These are phyloP conservation scores for Pterobdella sp. DNA, from an alignment of 2,888 invertebrate genomes.

Conservation along the genomic window DNA sequence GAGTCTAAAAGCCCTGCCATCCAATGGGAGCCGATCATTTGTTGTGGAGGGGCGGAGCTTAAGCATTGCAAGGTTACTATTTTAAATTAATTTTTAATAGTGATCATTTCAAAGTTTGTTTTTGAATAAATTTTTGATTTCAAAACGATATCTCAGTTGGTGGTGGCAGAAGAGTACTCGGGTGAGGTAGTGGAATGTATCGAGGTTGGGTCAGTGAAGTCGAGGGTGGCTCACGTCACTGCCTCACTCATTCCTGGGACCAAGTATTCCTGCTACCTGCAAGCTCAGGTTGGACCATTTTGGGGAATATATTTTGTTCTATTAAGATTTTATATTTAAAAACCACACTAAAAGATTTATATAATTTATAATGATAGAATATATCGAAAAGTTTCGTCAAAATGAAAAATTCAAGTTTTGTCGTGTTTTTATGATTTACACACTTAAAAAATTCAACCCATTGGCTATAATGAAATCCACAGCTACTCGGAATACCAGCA, in stretches of 20 bases:
- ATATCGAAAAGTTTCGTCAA: neutral
- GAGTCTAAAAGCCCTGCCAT: constrained; percentile 40
- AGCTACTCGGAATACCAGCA: constrained; percentile 24
- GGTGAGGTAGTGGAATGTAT: constrained; percentile 46
- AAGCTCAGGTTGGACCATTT: constrained; percentile 46
- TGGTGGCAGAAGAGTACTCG: constrained; percentile 46
- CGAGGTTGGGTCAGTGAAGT: constrained; percentile 48
- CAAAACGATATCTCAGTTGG: constrained; percentile 40
- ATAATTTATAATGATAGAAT: neutral
- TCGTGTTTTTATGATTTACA: neutral
- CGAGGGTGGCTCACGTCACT: constrained; percentile 47
- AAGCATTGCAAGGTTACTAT: constrained; percentile 48
- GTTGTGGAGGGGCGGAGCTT: constrained; percentile 48
- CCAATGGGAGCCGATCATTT: constrained; percentile 47
- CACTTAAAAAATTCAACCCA: neutral
- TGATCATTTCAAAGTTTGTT: neutral
- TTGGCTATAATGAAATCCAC: neutral
- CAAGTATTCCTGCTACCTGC: constrained; percentile 46
- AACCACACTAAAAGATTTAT: neutral
- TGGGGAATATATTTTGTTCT: neutral
- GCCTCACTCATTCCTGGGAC: constrained; percentile 46
- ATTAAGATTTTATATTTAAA: too few relatives aligned
- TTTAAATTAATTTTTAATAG: constrained; percentile 22
- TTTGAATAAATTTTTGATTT: neutral
- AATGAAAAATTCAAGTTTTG: neutral